These are phyloP conservation scores for Rhodinocichla rosea DNA, from an alignment of 2,113 vertebrate species.

Conservation along the genomic window DNA sequence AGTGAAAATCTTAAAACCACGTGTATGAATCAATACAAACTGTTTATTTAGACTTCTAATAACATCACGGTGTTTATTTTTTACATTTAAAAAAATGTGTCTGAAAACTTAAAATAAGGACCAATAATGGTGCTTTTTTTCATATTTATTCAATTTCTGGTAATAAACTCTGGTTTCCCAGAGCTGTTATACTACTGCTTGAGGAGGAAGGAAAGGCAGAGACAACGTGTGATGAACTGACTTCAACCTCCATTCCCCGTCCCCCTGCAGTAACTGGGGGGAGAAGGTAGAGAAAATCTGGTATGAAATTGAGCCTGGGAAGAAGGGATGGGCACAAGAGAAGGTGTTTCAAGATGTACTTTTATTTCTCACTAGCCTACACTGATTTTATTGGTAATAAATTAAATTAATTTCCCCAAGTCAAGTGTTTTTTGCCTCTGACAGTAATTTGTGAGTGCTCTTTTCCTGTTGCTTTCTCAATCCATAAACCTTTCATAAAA, in stretches of 20 bases:
- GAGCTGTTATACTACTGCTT: background rate
- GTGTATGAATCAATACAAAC: background rate
- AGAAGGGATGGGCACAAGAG: background rate
- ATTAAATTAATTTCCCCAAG: background rate
- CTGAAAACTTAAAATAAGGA: background rate
- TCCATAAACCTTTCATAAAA: background rate
- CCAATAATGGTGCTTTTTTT: fast-evolving
- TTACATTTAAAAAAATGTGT: background rate
- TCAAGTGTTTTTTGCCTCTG: background rate
- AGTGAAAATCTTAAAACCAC: background rate
- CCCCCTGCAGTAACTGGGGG: fast-evolving
- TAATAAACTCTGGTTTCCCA: background rate
- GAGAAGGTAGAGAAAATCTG: background rate
- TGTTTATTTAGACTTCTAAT: background rate
- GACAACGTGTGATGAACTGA: background rate
- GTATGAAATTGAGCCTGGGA: background rate
- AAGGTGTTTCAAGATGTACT: background rate
- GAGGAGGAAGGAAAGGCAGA: background rate
- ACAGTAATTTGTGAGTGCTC: background rate
- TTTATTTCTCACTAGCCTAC: background rate
- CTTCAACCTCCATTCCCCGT: background rate
- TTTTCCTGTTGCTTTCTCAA: background rate
- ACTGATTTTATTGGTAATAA: background rate
- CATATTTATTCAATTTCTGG: background rate
- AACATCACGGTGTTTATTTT: background rate